A percentile compares a stretch with the other conserved stretches of the same genome.
These are phyloP conservation scores for Rhinogobio ventralis DNA, from an alignment of 2,797 vertebrate genomes.

Conservation along the genomic window DNA sequence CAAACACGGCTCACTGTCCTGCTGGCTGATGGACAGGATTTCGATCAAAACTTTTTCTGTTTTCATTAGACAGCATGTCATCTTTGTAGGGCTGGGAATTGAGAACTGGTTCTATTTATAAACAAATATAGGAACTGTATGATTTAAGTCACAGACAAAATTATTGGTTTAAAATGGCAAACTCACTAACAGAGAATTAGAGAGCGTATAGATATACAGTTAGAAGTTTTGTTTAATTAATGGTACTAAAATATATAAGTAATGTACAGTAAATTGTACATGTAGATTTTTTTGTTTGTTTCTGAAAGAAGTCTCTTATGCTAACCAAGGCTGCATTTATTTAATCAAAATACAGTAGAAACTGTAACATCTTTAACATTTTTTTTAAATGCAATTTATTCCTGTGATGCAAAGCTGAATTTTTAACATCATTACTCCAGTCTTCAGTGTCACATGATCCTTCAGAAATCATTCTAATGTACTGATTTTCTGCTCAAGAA, in stretches of 20 bases:
- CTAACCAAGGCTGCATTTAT: not conserved
- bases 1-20: not conserved
- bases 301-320: not conserved
- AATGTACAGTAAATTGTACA: not conserved
- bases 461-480: not conserved
- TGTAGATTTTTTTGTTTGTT: not conserved
- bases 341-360: not conserved
- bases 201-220: not conserved
- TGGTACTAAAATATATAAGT: not conserved
- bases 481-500: not conserved
- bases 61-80: not conserved
- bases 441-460: not conserved
- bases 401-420: not conserved
- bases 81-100: not conserved
- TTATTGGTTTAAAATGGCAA: not conserved
- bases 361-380: not conserved
- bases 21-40: not conserved
- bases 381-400: not conserved
- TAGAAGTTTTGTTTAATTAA: not conserved
- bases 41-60: not conserved
- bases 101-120: not conserved
- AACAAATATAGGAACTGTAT: not conserved
- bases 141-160: not conserved
- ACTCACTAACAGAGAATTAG: not conserved
- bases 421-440: not conserved